These are phyloP conservation scores for Gopherus flavomarginatus DNA, from an alignment of 2,113 vertebrate species.

Conservation along the genomic window DNA sequence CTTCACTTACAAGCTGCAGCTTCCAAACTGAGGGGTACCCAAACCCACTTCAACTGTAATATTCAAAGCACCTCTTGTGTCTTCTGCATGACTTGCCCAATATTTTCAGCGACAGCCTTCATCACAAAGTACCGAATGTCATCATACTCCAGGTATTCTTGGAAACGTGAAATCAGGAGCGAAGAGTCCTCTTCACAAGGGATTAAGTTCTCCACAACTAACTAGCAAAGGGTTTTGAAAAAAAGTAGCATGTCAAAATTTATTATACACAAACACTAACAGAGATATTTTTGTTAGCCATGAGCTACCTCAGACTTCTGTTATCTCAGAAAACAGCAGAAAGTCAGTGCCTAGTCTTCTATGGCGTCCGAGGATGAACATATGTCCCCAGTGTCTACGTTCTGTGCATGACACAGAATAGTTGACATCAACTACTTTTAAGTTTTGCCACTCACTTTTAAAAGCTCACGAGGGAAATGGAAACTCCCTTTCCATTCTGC, in stretches of 20 bases:
- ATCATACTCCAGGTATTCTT: constrained; percentile 87
- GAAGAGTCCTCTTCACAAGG: constrained; percentile 78
- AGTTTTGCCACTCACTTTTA: constrained; percentile 78
- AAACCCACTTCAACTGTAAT: neutral
- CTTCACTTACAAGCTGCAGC: fast-evolving
- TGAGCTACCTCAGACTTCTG: neutral
- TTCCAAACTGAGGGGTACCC: neutral
- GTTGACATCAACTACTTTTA: fast-evolving
- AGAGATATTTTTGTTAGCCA: neutral
- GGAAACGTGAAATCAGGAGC: constrained; percentile 88
- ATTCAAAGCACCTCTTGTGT: constrained; percentile 80
- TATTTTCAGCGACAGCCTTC: constrained; percentile 74
- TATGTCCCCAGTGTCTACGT: neutral
- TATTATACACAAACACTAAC: neutral
- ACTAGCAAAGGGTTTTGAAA: constrained; percentile 65
- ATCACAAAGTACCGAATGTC: constrained; percentile 92
- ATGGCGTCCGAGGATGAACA: neutral
- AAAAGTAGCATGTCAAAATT: neutral
- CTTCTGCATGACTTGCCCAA: constrained; percentile 80
- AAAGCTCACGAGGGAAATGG: constrained; percentile 86
- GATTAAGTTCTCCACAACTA: constrained; percentile 83
- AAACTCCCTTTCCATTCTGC: constrained; percentile 86
- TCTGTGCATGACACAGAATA: fast-evolving
- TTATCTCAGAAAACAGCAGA: neutral
- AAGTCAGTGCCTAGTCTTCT: neutral